phyloP scores from a whole-genome alignment of 2,797 vertebrate species.

The Phalloptychus januarius region DNA sequence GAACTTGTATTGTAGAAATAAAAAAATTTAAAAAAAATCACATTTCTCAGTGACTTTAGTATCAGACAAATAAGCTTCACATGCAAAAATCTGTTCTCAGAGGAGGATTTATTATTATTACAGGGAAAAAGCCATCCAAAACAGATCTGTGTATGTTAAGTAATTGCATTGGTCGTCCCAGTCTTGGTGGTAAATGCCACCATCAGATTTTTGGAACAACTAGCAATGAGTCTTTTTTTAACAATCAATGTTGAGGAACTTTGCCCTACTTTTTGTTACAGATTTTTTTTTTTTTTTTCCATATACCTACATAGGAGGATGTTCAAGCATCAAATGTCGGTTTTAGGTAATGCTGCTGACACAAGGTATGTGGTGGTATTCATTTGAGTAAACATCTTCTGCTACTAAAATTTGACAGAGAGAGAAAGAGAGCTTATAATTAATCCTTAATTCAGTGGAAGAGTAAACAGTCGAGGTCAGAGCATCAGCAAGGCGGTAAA shows the following conservation, averaged over 20 bases:
- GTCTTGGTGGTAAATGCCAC: background rate
- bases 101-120: background rate
- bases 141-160: too few species aligned
- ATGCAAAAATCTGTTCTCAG: background rate
- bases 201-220: background rate
- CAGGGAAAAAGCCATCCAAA: background rate
- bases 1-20: slow-evolving; percentile 3
- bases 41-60: background rate
- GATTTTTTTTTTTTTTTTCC: background rate
- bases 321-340: background rate
- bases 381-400: background rate
- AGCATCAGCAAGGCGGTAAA: background rate
- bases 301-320: background rate
- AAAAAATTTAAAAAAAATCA: slow-evolving; percentile 26
- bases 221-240: background rate
- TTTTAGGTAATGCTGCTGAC: background rate
- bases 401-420: background rate
- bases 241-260: background rate
- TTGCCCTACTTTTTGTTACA: background rate
- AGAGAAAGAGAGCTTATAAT: background rate
- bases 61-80: background rate
- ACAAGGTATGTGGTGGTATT: background rate
- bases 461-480: background rate
- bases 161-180: background rate
- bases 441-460: background rate